Conservation (phyloP, 2,113 vertebrate species). For the Vireo altiloquus region DNA sequence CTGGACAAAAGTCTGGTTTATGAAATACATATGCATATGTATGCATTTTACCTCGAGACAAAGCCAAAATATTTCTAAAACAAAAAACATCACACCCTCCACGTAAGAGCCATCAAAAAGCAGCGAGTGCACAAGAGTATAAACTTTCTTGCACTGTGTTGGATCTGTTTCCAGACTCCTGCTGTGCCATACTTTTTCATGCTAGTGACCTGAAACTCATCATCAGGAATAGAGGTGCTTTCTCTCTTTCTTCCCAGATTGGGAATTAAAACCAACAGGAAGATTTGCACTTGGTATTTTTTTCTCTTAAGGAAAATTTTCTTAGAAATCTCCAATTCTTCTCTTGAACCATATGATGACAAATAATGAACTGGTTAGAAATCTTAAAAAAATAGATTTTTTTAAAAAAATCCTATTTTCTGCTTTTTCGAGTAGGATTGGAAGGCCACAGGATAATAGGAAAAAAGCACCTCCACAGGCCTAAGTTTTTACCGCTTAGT, state of each 20-base stretch:
- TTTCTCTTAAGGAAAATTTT: background rate
- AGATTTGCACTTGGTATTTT: fast-evolving
- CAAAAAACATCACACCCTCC: background rate
- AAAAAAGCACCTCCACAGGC: background rate
- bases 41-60: fast-evolving
- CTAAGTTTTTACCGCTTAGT: background rate
- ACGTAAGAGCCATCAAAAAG: background rate
- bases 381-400: background rate
- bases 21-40: background rate
- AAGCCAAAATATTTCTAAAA: background rate
- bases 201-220: background rate
- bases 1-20: background rate
- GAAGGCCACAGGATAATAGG: background rate
- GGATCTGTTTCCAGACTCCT: background rate
- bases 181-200: background rate
- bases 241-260: background rate
- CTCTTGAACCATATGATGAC: background rate
- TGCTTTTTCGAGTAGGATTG: background rate
- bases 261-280: background rate
- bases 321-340: background rate
- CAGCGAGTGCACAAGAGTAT: background rate
- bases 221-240: background rate
- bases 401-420: background rate
- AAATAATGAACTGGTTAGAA: background rate
- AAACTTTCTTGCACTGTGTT: background rate